phyloP scores from a whole-genome alignment of 30 jellyfish, hydroid and myxozoan genomes.

The Catostylus mosaicus region DNA sequence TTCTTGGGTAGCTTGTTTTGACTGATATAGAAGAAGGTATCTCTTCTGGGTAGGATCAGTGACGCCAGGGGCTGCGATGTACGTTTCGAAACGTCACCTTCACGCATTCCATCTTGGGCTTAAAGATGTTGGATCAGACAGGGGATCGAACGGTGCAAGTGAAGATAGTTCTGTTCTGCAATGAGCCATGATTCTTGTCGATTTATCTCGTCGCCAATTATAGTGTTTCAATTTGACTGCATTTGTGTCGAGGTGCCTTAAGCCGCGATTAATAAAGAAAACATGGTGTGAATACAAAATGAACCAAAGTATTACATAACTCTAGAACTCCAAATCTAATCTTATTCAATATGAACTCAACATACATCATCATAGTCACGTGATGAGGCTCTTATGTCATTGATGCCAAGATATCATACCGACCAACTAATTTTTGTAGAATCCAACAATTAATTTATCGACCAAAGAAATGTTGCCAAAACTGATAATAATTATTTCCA shows the following conservation, averaged over 20 bases:
- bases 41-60: constrained; percentile 37
- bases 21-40: neutral
- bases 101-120: constrained; percentile 25
- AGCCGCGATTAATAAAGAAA: no score
- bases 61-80: constrained; percentile 15
- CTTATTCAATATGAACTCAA: no score
- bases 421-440: no score
- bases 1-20: neutral
- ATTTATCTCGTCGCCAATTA: constrained; percentile 4
- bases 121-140: constrained; percentile 17
- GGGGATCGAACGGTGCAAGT: constrained; percentile 34
- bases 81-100: constrained; percentile 11
- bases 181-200: constrained; percentile 20
- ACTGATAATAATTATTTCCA: no score
- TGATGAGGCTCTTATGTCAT: no score
- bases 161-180: constrained; percentile 24
- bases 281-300: neutral
- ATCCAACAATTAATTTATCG: no score
- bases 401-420: neutral
- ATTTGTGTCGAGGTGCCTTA: neutral
- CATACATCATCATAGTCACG: neutral
- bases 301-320: neutral
- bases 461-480: no score
- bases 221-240: neutral
- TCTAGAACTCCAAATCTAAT: neutral